These are phyloP conservation scores for Xenops minutus DNA, from an alignment of 2,797 vertebrate species.

Conservation along the genomic window DNA sequence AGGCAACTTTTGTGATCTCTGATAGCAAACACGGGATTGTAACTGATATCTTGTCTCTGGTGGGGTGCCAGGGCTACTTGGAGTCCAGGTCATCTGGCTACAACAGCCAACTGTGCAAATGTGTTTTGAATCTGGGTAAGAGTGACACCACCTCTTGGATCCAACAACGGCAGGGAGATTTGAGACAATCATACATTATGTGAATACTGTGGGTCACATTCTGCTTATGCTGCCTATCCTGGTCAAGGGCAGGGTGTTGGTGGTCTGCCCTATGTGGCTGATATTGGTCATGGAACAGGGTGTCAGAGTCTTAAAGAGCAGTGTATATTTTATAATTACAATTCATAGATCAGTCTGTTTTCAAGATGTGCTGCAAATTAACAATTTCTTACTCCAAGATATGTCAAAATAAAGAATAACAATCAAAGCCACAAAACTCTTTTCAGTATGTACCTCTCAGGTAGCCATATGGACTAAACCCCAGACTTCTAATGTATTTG, in stretches of 20 bases:
- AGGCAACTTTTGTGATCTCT: neutral
- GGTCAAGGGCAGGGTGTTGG: fast-evolving
- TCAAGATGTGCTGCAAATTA: neutral
- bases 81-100: neutral
- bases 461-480: neutral
- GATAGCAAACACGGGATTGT: neutral
- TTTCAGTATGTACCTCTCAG: neutral
- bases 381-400: neutral
- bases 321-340: neutral
- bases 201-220: fast-evolving
- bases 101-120: neutral
- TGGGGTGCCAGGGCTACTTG: neutral
- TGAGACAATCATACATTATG: fast-evolving
- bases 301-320: neutral
- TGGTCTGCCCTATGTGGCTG: neutral
- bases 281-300: neutral
- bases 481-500: neutral
- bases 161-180: neutral
- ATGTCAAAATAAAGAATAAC: neutral
- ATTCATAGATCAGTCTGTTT: neutral
- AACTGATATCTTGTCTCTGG: fast-evolving
- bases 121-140: neutral
- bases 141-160: fast-evolving
- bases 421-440: neutral
- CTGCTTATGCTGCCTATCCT: fast-evolving